A percentile compares a stretch with the other conserved stretches of the same genome.
phyloP scores from a whole-genome alignment of 1,140 invertebrate genomes.

The Magallana gigas region DNA sequence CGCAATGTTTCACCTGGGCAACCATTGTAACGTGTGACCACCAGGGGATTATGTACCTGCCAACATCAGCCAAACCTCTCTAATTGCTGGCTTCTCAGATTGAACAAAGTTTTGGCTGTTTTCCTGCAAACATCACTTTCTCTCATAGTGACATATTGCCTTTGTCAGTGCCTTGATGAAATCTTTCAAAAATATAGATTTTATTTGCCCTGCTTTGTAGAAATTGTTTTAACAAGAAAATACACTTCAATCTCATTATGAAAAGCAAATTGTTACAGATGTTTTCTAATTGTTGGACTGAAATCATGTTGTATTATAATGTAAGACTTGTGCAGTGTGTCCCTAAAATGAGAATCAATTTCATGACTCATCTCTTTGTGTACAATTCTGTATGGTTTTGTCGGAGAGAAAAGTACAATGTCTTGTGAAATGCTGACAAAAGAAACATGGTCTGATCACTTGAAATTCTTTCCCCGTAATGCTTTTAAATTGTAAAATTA shows the following conservation, averaged over 20 bases:
- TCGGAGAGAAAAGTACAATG: not conserved
- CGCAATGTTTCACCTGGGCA: not conserved
- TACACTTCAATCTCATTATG: not conserved
- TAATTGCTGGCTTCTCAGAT: not conserved
- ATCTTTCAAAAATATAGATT: no score
- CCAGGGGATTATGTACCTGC: not conserved
- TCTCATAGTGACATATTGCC: no score
- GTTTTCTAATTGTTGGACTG: not conserved
- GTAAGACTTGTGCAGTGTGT: not conserved
- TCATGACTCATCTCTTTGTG: slow-evolving; percentile 12
- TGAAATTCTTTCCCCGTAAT: not conserved
- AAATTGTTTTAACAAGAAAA: not conserved
- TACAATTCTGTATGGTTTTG: not conserved
- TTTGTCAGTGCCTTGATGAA: no score
- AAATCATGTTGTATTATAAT: not conserved
- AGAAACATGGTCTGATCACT: not conserved
- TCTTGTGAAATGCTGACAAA: not conserved
- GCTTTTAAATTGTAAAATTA: slow-evolving; percentile 24
- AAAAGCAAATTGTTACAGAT: not conserved
- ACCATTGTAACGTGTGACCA: not conserved
- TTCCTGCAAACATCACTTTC: not conserved
- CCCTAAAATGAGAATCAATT: slow-evolving; percentile 4
- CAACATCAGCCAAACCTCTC: slow-evolving; percentile 5
- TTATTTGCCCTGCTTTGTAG: no score
- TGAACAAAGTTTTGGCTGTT: not conserved